Percentiles rank a stretch among this genome's conserved stretches.
Evolutionary conservation across 2,888 invertebrate species (phyloP).

Genomic region (Sarcophaga rosellei): DNA sequence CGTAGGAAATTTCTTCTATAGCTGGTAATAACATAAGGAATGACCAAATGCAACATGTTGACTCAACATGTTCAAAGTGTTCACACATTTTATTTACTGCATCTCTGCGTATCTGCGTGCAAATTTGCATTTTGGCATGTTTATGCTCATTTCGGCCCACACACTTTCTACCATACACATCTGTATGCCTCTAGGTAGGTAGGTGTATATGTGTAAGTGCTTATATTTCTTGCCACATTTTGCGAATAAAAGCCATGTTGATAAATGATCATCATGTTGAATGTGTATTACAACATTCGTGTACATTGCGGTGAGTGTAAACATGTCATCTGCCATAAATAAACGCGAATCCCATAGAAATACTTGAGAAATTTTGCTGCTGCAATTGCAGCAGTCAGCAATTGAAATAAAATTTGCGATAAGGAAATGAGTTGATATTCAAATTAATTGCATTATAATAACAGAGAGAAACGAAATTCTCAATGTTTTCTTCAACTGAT

Average conservation of each 20-base stretch:
- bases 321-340: constrained; percentile 63
- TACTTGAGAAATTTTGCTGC: constrained; percentile 4
- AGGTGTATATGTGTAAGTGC: neutral
- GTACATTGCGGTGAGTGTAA: constrained; percentile 58
- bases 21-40: neutral
- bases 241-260: neutral
- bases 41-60: constrained; percentile 63
- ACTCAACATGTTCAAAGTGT: constrained; percentile 50
- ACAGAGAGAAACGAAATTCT: too few species aligned
- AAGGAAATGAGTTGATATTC: neutral
- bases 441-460: too few species aligned
- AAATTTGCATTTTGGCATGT: neutral
- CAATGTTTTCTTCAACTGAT: too few species aligned
- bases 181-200: too few species aligned
- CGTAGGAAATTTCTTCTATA: constrained; percentile 8
- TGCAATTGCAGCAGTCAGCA: neutral
- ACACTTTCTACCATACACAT: neutral
- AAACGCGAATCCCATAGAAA: neutral
- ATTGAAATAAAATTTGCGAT: constrained; percentile 6
- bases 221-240: neutral
- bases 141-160: neutral
- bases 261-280: constrained; percentile 35
- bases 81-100: neutral
- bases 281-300: constrained; percentile 42
- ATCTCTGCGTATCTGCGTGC: neutral